Evolutionary conservation across 2,113 vertebrate genomes (phyloP), one percentile per base, ranked within the genome.

Genomic region (Nibea coibor): DNA sequence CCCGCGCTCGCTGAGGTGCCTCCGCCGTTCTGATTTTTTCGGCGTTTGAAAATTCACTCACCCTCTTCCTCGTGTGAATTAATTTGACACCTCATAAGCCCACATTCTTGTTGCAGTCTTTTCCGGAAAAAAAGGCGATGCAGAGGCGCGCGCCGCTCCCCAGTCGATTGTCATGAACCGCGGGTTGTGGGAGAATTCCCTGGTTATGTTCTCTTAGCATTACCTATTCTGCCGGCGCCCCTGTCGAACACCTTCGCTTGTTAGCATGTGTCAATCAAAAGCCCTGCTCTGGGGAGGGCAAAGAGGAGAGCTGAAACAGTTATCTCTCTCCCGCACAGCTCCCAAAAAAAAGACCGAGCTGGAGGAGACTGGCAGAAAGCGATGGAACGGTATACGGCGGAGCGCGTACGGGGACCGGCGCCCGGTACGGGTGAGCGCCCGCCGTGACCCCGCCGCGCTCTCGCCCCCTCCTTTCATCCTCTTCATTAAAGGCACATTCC

Each of bases 191-290:
- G 80, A 87, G 88, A 86, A 89, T 88, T 91, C 92, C 90, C 88
- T 15, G 72, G 79, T 76, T 86, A 57, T 79, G 83, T 87, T 88
- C 86, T 78, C 82, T 69, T 48, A 74, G 78, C 85, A 88, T 91
- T 89, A 88, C 70, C 80, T 14, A 87, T 91, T 88, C 89, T 69
- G 83, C 80, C 81, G 10, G 79, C 72, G 73, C 84, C 81, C 80
- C 81, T 66, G 87, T 86, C 57, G 53, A 78, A 93, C 88, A 91
- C 89, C 86, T 91, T 31, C 9, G 78, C 91, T 94, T 93, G 93
- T 94, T 94, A 94, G 93, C 93, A 90, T 93, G 90, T 93, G 93
- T 92, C 93, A 94, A 89, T 94, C 93, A 94, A 90, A 86, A 42
- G 73, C 10, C 0, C 14, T 5, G 75, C 85, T 86, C 85, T 39